Conservation (phyloP, 2,113 vertebrate genomes). For the Dolichallabes microphthalmus region DNA sequence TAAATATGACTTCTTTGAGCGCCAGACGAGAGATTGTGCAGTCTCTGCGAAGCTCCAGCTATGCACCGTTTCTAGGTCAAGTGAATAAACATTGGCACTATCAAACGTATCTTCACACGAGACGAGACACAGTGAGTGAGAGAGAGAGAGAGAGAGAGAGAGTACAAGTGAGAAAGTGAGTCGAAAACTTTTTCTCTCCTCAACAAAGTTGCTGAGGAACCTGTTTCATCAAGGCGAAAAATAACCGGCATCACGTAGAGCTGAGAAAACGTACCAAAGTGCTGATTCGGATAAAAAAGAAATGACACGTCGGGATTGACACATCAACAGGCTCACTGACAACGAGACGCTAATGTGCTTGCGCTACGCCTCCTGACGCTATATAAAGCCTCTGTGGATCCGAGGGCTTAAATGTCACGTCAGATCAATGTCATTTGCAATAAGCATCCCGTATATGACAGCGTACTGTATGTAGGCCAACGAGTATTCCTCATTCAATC, state of each 20-base stretch:
- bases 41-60: slow-evolving; percentile 49
- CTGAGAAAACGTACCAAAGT: slow-evolving; percentile 19
- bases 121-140: slow-evolving; percentile 28
- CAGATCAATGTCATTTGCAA: slow-evolving; percentile 72
- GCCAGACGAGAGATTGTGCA: slow-evolving; percentile 34
- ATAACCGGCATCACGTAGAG: not conserved
- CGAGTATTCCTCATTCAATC: slow-evolving; percentile 70
- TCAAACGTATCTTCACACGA: slow-evolving; percentile 57
- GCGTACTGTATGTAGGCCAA: slow-evolving; percentile 71
- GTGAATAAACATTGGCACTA: slow-evolving; percentile 64
- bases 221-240: slow-evolving; percentile 51
- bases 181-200: slow-evolving; percentile 22
- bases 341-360: slow-evolving; percentile 64
- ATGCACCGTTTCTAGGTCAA: slow-evolving; percentile 70
- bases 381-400: slow-evolving; percentile 62
- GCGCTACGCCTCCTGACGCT: slow-evolving; percentile 37
- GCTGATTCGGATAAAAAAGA: slow-evolving; percentile 59
- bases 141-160: slow-evolving; percentile 13
- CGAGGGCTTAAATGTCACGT: slow-evolving; percentile 73
- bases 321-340: slow-evolving; percentile 61
- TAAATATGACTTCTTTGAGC: slow-evolving; percentile 52
- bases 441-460: slow-evolving; percentile 70
- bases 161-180: slow-evolving; percentile 33
- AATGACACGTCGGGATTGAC: slow-evolving; percentile 68
- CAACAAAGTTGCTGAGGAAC: slow-evolving; percentile 63